phyloP scores from a whole-genome alignment of 2,888 invertebrate species.

The Amiota mariae region DNA sequence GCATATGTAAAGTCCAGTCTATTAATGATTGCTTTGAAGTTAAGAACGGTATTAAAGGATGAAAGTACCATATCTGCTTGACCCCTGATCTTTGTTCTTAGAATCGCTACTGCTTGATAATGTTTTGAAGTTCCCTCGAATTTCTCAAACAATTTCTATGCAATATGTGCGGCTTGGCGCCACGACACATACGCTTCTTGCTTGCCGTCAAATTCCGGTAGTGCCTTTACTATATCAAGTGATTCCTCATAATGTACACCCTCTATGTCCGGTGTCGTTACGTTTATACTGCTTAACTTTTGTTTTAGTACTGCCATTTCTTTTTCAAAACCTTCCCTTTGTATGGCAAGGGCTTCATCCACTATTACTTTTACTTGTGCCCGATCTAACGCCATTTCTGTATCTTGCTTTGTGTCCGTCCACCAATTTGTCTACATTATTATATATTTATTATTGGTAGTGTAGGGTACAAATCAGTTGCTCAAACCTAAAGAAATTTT shows the following conservation, averaged over 20 bases:
- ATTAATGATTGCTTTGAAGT: slow-evolving; percentile 20
- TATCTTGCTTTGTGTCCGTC: no score
- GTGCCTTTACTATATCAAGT: background rate
- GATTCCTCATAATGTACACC: background rate
- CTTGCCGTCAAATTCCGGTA: background rate
- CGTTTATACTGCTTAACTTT: background rate
- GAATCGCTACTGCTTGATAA: slow-evolving; percentile 16
- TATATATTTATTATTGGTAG: no score
- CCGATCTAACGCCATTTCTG: no score
- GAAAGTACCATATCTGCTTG: slow-evolving; percentile 10
- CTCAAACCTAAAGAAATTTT: no score
- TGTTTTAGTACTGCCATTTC: background rate
- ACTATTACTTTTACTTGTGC: no score
- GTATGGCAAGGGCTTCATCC: no score
- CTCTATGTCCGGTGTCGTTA: background rate
- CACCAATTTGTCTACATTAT: no score
- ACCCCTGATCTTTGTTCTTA: slow-evolving; percentile 24
- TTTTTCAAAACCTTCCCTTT: background rate
- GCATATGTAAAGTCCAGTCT: slow-evolving; percentile 28
- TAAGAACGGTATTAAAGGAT: slow-evolving; percentile 20
- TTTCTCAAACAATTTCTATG: slow-evolving; percentile 11
- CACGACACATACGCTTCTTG: slow-evolving; percentile 27
- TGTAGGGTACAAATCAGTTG: no score
- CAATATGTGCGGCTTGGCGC: slow-evolving; percentile 24
- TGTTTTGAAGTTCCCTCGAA: slow-evolving; percentile 24